A percentile compares a stretch with the other conserved stretches of the same genome.
Conservation (phyloP, 2,113 vertebrate species). For the Lanius collurio region DNA sequence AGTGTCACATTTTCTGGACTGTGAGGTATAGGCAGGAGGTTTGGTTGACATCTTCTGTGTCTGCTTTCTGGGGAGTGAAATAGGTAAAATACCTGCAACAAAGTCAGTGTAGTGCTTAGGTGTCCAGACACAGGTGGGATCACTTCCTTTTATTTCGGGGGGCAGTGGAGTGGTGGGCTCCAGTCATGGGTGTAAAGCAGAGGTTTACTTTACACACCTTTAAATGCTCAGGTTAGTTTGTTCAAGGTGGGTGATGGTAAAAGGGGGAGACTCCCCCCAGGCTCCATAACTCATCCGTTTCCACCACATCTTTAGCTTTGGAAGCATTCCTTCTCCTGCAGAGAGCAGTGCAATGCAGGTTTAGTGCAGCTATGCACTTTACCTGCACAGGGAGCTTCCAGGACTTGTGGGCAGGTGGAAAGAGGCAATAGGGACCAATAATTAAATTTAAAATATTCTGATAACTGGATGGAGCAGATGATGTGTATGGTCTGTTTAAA, state of each 20-base stretch:
- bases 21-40: neutral
- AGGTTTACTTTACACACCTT: neutral
- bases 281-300: neutral
- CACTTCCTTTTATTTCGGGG: neutral
- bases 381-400: neutral
- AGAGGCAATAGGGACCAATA: neutral
- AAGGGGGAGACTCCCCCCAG: neutral
- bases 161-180: neutral
- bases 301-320: neutral
- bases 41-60: neutral
- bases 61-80: neutral
- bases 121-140: neutral
- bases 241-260: neutral
- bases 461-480: neutral
- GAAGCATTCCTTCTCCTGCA: neutral
- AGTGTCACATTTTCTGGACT: neutral
- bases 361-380: neutral
- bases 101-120: neutral
- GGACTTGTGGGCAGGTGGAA: neutral
- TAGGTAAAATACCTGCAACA: neutral
- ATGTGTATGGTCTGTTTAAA: neutral
- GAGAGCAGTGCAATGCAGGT: neutral
- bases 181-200: neutral
- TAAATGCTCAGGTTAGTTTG: neutral
- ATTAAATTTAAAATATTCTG: neutral